Evolutionary conservation across 2,888 invertebrate species (phyloP).

Genomic region (Andrena chrysosceles): DNA sequence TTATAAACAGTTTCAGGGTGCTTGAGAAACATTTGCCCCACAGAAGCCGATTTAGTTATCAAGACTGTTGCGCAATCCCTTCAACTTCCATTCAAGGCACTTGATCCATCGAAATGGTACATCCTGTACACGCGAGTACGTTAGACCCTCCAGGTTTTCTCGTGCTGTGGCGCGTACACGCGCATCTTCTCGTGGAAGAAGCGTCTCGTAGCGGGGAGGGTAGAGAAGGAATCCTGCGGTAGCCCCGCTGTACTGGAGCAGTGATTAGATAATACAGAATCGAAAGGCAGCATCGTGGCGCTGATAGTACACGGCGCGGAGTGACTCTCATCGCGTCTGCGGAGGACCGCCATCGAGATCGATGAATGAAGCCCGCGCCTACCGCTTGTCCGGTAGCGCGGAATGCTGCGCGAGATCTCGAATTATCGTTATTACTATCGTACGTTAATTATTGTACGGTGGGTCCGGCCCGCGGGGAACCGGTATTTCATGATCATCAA

Average conservation of each 20-base stretch:
- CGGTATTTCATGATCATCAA: conserved; percentile 75
- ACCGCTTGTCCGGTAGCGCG: conserved; percentile 69
- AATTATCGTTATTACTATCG: conserved; percentile 76
- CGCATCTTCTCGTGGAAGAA: conserved; percentile 8
- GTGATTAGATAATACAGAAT: conserved; percentile 69
- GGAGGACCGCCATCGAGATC: conserved; percentile 59
- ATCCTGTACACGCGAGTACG: not conserved
- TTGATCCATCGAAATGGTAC: not conserved
- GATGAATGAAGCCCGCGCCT: conserved; percentile 71
- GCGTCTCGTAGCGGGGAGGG: not conserved
- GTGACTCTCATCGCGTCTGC: conserved; percentile 33
- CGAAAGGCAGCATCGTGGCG: conserved; percentile 50
- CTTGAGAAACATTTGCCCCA: no score
- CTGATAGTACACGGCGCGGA: conserved; percentile 33
- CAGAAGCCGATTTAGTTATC: no score
- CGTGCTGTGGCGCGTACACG: not conserved
- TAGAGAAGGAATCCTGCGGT: conserved; percentile 50
- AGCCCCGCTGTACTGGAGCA: conserved; percentile 46
- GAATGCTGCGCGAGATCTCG: conserved; percentile 74
- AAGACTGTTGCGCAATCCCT: no score
- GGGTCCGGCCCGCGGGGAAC: conserved; percentile 63
- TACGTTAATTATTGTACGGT: conserved; percentile 73
- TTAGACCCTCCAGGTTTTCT: not conserved
- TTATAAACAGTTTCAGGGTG: not conserved
- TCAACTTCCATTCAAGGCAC: not conserved